These are phyloP conservation scores for Ceratina calcarata DNA, from an alignment of 1,140 invertebrate genomes.

Conservation along the genomic window DNA sequence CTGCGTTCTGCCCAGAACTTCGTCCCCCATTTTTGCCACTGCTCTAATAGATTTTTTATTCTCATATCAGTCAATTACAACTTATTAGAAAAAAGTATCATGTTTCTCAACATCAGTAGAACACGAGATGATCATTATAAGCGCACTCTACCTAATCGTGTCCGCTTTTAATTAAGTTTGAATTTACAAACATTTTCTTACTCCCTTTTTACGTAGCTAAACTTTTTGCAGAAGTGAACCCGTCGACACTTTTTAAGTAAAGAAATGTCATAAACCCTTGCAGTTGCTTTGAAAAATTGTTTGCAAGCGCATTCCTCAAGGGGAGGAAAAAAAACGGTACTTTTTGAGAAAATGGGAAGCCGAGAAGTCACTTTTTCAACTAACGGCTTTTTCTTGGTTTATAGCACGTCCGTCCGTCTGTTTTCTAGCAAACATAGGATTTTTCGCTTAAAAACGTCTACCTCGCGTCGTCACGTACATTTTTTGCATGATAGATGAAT, in stretches of 20 bases:
- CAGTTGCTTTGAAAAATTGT: not conserved
- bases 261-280: not conserved
- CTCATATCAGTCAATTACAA: not conserved
- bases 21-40: not conserved
- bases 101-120: too few species aligned
- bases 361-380: slow-evolving; percentile 38
- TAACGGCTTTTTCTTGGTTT: slow-evolving; percentile 50
- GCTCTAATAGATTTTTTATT: not conserved
- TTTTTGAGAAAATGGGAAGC: not conserved
- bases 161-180: too few species aligned
- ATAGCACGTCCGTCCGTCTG: not conserved
- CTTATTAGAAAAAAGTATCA: too few species aligned
- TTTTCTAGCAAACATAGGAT: slow-evolving; percentile 42
- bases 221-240: not conserved
- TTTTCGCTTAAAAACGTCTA: not conserved
- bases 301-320: not conserved
- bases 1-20: not conserved
- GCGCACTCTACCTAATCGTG: too few species aligned
- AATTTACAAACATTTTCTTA: too few species aligned
- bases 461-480: not conserved
- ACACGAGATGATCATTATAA: too few species aligned
- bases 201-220: not conserved
- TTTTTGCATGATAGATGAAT: slow-evolving; percentile 35
- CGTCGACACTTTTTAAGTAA: not conserved
- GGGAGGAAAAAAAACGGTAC: slow-evolving; percentile 34